Evolutionary conservation across 2,113 vertebrate genomes (phyloP).

Genomic region (Ictalurus furcatus): DNA sequence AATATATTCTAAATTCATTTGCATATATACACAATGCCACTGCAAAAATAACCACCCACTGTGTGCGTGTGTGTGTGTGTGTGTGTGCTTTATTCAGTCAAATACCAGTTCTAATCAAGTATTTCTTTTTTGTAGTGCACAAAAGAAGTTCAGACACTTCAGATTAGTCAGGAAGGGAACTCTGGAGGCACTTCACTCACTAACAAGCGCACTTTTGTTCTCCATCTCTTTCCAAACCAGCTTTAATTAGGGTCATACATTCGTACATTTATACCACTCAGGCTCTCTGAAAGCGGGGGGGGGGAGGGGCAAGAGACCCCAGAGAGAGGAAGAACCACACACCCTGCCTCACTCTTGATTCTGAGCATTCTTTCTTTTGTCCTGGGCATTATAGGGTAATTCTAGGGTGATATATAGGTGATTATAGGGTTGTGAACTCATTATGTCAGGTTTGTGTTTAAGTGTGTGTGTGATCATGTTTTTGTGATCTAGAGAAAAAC

Average conservation of each 20-base stretch:
- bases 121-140: background rate
- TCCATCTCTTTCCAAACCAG: background rate
- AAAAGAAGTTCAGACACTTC: background rate
- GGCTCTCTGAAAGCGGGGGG: background rate
- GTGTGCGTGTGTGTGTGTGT: background rate
- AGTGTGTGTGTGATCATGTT: background rate
- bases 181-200: background rate
- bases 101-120: background rate
- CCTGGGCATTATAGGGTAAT: background rate
- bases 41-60: background rate
- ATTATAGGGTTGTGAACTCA: background rate
- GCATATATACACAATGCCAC: background rate
- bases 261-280: background rate
- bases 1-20: background rate
- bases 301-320: background rate
- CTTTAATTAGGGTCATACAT: background rate
- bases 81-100: background rate
- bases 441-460: conserved; percentile 10
- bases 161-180: background rate
- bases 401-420: no score
- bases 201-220: background rate
- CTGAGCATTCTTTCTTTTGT: background rate
- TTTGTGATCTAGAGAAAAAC: background rate
- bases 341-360: background rate
- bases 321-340: background rate